A percentile compares a stretch with the other conserved stretches of the same genome.
Evolutionary conservation across 2,888 invertebrate species (phyloP).

Genomic region (Diabrotica balteata): DNA sequence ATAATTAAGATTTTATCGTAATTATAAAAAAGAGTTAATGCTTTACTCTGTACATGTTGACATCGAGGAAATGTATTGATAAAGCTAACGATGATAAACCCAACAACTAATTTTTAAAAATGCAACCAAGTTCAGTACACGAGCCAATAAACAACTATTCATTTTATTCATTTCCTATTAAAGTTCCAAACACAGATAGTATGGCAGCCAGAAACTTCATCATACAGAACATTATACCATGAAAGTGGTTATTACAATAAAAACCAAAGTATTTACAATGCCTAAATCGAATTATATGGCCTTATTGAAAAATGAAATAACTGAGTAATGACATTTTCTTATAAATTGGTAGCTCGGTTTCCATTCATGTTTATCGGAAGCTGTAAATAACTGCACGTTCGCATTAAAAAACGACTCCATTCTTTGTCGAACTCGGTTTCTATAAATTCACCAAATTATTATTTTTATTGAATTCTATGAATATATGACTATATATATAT

Average conservation of each 20-base stretch:
- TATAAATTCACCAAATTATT: conserved; percentile 12
- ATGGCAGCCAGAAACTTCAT: conserved; percentile 13
- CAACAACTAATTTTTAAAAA: no score
- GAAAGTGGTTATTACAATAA: conserved; percentile 39
- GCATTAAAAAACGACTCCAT: conserved; percentile 25
- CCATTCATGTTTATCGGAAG: conserved; percentile 28
- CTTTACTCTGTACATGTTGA: no score
- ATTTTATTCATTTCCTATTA: conserved; percentile 15
- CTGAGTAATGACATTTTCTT: conserved; percentile 27
- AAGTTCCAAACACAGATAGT: conserved; percentile 14
- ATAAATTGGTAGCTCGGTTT: conserved; percentile 25
- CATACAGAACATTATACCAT: conserved; percentile 28
- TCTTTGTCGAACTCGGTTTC: conserved; percentile 21
- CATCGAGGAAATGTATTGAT: no score
- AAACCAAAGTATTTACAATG: conserved; percentile 35
- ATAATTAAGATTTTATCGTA: no score
- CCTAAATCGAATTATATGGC: conserved; percentile 33
- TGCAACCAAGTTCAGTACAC: conserved; percentile 3
- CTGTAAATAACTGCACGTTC: conserved; percentile 31
- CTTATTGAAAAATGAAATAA: conserved; percentile 26
- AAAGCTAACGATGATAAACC: no score
- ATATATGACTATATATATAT: background rate
- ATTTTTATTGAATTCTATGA: background rate
- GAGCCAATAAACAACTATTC: conserved; percentile 14
- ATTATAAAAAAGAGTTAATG: no score